A percentile compares a stretch with the other conserved stretches of the same genome.
These are phyloP conservation scores for Mesorhabditis sp. DNA, from an alignment of 2,888 invertebrate genomes.

Conservation along the genomic window DNA sequence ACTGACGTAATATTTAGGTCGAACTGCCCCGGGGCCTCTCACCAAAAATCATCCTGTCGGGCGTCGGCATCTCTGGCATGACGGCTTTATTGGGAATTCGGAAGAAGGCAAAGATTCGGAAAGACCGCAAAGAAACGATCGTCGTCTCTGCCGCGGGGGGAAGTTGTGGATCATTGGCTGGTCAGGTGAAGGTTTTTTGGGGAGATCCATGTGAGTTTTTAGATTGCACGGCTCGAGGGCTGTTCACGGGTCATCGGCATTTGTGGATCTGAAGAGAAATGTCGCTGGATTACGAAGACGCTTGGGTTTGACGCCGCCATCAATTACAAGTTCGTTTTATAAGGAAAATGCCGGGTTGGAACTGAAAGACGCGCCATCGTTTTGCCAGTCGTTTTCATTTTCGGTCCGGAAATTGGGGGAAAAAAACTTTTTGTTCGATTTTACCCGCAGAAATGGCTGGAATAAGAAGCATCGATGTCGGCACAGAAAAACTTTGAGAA, in stretches of 20 bases:
- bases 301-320: conserved; percentile 59
- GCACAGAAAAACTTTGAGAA: too few species aligned
- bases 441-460: too few species aligned
- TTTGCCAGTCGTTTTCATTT: not conserved
- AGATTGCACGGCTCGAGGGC: conserved; percentile 58
- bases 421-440: too few species aligned
- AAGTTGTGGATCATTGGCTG: conserved; percentile 59
- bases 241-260: conserved; percentile 59
- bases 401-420: too few species aligned
- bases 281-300: conserved; percentile 34
- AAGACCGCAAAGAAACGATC: conserved; percentile 55
- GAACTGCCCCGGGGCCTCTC: conserved; percentile 35
- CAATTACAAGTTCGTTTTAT: conserved; percentile 55
- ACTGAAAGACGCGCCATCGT: too few species aligned
- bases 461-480: too few species aligned
- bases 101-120: conserved; percentile 53
- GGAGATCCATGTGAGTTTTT: not conserved
- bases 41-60: conserved; percentile 41
- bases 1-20: conserved; percentile 19
- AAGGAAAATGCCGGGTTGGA: too few species aligned
- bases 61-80: conserved; percentile 57
- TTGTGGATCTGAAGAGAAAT: conserved; percentile 59
- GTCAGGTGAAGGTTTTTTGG: conserved; percentile 53
- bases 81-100: conserved; percentile 58
- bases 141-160: conserved; percentile 61